Percentiles rank a stretch among this genome's conserved stretches.
Evolutionary conservation across 2,113 vertebrate genomes (phyloP).

Genomic region (Alouatta palliata): DNA sequence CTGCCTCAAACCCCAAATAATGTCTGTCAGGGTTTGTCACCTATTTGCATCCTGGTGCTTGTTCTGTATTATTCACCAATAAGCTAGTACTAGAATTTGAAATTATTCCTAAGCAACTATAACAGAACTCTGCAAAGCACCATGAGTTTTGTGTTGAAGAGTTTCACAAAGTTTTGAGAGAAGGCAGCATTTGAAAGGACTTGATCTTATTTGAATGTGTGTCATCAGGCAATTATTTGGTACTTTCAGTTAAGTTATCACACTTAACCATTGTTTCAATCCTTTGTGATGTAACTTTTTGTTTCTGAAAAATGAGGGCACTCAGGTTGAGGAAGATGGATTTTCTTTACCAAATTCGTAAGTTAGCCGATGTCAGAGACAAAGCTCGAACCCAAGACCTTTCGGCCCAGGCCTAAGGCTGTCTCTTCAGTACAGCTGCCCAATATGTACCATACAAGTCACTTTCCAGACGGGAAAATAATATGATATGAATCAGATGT

Average conservation of each 20-base stretch:
- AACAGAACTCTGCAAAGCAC: not conserved
- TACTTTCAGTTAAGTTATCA: not conserved
- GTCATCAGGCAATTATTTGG: not conserved
- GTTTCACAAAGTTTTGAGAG: not conserved
- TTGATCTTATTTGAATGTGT: not conserved
- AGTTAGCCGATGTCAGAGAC: not conserved
- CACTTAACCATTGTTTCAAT: not conserved
- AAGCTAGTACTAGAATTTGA: not conserved
- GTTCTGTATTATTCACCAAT: not conserved
- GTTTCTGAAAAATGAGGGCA: not conserved
- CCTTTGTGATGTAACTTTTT: not conserved
- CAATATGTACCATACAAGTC: fast-evolving
- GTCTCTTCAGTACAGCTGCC: fast-evolving
- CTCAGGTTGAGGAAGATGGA: not conserved
- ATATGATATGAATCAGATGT: not conserved
- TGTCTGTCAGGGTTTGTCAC: not conserved
- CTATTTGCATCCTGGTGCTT: not conserved
- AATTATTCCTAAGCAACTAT: not conserved
- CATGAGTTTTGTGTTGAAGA: fast-evolving
- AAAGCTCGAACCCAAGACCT: not conserved
- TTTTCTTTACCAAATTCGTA: not conserved
- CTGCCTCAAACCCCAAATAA: not conserved
- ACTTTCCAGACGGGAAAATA: not conserved
- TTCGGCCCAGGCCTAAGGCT: not conserved
- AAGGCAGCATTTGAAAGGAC: not conserved